Evolutionary conservation across 2,888 invertebrate genomes (phyloP).

Genomic region (Ametastegia equiseti): DNA sequence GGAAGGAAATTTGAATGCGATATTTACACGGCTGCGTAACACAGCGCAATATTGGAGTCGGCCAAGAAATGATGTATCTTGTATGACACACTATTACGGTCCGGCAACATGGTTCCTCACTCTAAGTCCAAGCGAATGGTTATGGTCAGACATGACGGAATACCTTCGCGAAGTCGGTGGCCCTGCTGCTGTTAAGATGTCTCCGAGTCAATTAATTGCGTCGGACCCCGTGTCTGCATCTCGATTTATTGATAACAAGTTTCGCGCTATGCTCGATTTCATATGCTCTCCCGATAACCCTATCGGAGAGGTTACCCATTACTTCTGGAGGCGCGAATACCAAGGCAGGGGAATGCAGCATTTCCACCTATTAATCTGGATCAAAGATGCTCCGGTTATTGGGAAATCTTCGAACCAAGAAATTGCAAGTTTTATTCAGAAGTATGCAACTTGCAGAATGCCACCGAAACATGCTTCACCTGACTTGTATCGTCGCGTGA

Average conservation of each 20-base stretch:
- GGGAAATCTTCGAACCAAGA: conserved; percentile 56
- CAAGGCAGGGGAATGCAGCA: conserved; percentile 61
- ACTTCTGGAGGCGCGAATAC: conserved; percentile 59
- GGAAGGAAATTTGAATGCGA: conserved; percentile 54
- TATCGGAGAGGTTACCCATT: conserved; percentile 56
- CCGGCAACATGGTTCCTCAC: conserved; percentile 61
- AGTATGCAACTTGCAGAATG: conserved; percentile 57
- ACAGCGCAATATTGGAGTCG: conserved; percentile 55
- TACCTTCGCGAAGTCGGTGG: conserved; percentile 62
- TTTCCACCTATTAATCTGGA: conserved; percentile 60
- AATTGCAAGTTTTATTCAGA: conserved; percentile 58
- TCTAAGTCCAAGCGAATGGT: no score
- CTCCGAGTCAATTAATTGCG: conserved; percentile 63
- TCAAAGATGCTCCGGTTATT: conserved; percentile 59
- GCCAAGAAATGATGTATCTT: conserved; percentile 55
- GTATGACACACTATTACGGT: conserved; percentile 58
- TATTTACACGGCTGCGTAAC: conserved; percentile 53
- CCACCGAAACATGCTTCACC: conserved; percentile 56
- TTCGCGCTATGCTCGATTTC: conserved; percentile 63
- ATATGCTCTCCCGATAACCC: conserved; percentile 58
- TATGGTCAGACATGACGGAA: conserved; percentile 63
- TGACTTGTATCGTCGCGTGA: conserved; percentile 54
- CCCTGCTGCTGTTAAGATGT: conserved; percentile 56
- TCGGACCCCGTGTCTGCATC: conserved; percentile 65
- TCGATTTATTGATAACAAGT: conserved; percentile 66